phyloP scores from a whole-genome alignment of 2,797 vertebrate genomes.

The Pantherophis alleghaniensis region DNA sequence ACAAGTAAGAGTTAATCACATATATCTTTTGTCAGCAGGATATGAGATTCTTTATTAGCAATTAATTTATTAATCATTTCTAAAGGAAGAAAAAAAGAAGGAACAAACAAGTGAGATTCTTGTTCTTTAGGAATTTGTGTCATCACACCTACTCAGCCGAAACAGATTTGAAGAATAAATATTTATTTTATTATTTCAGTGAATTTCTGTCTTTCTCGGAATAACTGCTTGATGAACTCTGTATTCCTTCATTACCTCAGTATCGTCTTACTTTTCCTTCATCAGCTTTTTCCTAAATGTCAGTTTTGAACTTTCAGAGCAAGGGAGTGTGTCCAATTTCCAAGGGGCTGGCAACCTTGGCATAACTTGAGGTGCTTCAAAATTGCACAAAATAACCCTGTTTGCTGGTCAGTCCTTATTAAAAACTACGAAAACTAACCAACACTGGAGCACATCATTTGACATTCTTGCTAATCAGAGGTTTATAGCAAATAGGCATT shows the following conservation, averaged over 20 bases:
- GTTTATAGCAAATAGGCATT: slow-evolving; percentile 6
- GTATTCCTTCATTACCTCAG: slow-evolving; percentile 4
- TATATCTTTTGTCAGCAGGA: neutral
- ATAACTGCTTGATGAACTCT: slow-evolving; percentile 5
- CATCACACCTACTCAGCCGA: neutral
- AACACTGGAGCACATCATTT: slow-evolving; percentile 28
- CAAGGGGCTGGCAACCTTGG: slow-evolving; percentile 5
- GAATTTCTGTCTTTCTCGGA: neutral
- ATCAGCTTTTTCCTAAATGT: slow-evolving; percentile 17
- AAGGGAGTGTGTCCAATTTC: slow-evolving; percentile 23
- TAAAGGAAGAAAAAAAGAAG: neutral
- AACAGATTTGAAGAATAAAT: neutral
- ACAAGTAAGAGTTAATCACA: neutral
- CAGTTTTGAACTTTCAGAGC: slow-evolving; percentile 7
- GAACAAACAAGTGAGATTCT: neutral
- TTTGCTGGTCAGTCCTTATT: slow-evolving; percentile 18
- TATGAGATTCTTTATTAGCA: neutral
- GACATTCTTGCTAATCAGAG: slow-evolving; percentile 10
- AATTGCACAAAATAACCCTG: slow-evolving; percentile 17
- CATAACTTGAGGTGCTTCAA: slow-evolving; percentile 6
- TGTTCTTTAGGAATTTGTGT: neutral
- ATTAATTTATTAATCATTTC: neutral
- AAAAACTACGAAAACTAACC: slow-evolving; percentile 23
- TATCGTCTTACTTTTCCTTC: neutral
- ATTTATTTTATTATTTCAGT: slow-evolving; percentile 21